A percentile compares a stretch with the other conserved stretches of the same genome.
phyloP scores from a whole-genome alignment of 2,797 vertebrate genomes.

The Acipenser ruthenus region DNA sequence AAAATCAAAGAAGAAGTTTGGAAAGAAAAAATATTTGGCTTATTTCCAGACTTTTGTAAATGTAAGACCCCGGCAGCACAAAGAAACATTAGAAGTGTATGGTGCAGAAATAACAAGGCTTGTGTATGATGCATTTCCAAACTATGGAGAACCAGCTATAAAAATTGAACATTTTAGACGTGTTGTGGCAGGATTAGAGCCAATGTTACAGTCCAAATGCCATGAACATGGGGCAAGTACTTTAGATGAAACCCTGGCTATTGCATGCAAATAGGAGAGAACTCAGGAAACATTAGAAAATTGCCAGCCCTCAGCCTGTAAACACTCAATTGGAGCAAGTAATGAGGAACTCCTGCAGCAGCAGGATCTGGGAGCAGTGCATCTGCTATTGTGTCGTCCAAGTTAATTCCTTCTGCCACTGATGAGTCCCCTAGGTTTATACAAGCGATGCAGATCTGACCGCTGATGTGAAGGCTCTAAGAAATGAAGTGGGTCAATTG shows the following conservation, averaged over 20 bases:
- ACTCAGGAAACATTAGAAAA: neutral
- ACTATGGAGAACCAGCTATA: conserved; percentile 33
- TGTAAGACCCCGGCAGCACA: conserved; percentile 43
- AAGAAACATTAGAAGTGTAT: conserved; percentile 58
- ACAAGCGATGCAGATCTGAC: conserved; percentile 1
- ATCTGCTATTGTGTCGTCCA: conserved; percentile 9
- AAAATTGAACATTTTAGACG: conserved; percentile 38
- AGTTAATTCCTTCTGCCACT: neutral
- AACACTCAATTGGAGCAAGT: too few species aligned
- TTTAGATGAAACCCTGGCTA: neutral
- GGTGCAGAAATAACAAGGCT: conserved; percentile 44
- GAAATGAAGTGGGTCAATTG: neutral
- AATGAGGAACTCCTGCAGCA: neutral
- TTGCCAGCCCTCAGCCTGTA: too few species aligned
- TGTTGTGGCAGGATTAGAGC: conserved; percentile 35
- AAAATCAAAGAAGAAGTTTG: neutral
- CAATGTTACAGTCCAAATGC: conserved; percentile 38
- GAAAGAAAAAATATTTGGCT: neutral
- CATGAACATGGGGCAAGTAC: conserved; percentile 14
- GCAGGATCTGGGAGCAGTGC: too few species aligned
- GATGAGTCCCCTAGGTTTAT: conserved; percentile 1
- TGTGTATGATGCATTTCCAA: conserved; percentile 36
- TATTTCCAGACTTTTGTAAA: conserved; percentile 37
- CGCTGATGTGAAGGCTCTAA: conserved; percentile 5
- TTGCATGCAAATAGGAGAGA: neutral